Base-by-base conservation (phyloP, 2,797 vertebrate species). In the Triplophysa yarkandensis region DNA sequence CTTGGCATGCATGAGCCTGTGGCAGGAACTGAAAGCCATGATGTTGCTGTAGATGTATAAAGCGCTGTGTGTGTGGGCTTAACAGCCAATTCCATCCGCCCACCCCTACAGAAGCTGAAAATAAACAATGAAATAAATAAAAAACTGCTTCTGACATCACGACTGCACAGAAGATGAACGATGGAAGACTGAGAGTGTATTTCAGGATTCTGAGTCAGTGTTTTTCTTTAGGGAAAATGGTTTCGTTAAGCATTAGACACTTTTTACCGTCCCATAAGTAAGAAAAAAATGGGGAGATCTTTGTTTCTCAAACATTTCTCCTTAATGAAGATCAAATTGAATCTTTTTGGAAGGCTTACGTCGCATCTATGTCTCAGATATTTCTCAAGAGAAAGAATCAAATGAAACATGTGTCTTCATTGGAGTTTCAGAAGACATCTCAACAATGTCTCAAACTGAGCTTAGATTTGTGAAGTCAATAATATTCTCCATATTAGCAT, bases 121-220 rank as follows among this genome's bases (percentile, higher is more conserved):
- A 74, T 66, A 74, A 74, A 65, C 62, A 57, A 57, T 57, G 4
- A 74, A 66, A 57, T 74, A 44, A 55, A 74, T 46, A 65, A 74
- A 71, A 73, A 17, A 4, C 36, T 21, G 7, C 23, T 16, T 25
- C 70, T 73, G 70, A 64, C 60, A 65, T 25, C 60, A 64, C 32
- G 28, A 32, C 57, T 25, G 23, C 60, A 41, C 48, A 73, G 54
- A 73, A 62, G 14, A 65, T 44, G 71, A 73, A 48, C 50, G 50
- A 74, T 55, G 9, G 19, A 34, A 19, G 36, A 55, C 61, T 66
- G 46, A 34, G 44, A 65, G 54, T 57, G 11, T 73, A 19, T 30
- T 34, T 63, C 25, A 55, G 2, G 60, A 34, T 43, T 64, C 46
- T 43, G 71, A 55, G 71, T 73, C 71, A 73, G 44, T 73, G 46